phyloP scores from a whole-genome alignment of 2,113 vertebrate genomes.

The Caranx ignobilis region DNA sequence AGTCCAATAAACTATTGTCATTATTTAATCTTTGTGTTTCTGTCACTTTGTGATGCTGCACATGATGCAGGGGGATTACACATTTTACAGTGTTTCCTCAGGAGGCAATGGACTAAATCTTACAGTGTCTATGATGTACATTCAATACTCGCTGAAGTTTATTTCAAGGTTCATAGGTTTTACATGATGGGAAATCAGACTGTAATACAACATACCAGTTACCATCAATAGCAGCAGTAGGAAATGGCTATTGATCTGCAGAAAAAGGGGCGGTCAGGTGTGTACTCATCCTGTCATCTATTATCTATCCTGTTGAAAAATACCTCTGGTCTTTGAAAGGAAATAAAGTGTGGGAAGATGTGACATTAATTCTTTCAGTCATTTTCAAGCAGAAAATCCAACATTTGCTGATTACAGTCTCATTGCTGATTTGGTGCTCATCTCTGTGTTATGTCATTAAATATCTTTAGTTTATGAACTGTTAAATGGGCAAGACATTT shows the following conservation, averaged over 20 bases:
- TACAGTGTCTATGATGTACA: too few relatives aligned
- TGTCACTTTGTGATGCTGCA: not conserved
- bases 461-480: too few relatives aligned
- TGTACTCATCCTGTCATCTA: not conserved
- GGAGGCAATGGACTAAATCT: too few relatives aligned
- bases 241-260: not conserved
- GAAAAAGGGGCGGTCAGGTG: not conserved
- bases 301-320: too few relatives aligned
- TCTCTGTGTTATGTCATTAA: not conserved
- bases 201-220: not conserved
- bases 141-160: too few relatives aligned
- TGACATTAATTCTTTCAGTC: too few relatives aligned
- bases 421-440: not conserved
- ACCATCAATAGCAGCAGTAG: not conserved
- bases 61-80: not conserved
- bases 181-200: not conserved
- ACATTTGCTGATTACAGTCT: not conserved
- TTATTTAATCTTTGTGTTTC: conserved; percentile 47
- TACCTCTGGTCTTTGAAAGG: too few relatives aligned
- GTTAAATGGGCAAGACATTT: too few relatives aligned
- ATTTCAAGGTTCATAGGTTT: not conserved
- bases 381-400: not conserved
- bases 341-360: too few relatives aligned
- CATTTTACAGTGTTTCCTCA: not conserved
- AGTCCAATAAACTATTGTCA: conserved; percentile 77